phyloP scores from a whole-genome alignment of 2,113 vertebrate genomes.

The Phycodurus eques region DNA sequence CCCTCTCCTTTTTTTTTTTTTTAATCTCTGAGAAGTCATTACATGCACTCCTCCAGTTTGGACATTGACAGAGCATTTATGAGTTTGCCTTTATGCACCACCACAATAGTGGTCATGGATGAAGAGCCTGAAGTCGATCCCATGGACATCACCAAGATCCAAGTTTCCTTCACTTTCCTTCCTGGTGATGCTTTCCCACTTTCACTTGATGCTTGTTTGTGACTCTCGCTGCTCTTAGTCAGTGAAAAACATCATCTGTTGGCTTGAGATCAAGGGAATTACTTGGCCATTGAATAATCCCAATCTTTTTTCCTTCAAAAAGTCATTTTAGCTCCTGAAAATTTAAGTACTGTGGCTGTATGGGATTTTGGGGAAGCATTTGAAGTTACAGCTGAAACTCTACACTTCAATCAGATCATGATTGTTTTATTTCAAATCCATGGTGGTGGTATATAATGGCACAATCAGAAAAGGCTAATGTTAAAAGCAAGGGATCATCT shows the following conservation, averaged over 20 bases:
- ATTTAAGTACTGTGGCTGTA: not conserved
- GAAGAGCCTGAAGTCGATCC: no score
- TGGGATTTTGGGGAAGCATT: not conserved
- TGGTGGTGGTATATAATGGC: not conserved
- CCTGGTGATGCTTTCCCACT: no score
- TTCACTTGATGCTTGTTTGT: no score
- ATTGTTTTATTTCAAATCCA: not conserved
- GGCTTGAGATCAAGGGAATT: no score
- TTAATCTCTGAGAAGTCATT: not conserved
- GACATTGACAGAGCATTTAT: not conserved
- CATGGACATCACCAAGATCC: no score
- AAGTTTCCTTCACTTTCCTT: no score
- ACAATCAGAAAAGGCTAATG: not conserved
- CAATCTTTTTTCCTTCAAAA: not conserved
- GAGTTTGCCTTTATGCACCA: not conserved
- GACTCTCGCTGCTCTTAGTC: no score
- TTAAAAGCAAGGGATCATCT: slow-evolving; percentile 14
- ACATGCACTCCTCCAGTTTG: not conserved
- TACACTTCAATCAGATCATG: not conserved
- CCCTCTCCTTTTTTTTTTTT: not conserved
- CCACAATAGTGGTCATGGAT: not conserved
- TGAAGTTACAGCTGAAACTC: not conserved
- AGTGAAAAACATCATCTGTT: no score
- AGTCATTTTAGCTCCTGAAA: not conserved
- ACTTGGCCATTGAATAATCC: no score